Evolutionary conservation across 2,888 invertebrate species (phyloP), one percentile per base, ranked within the genome.

Genomic region (Amphipyra tragopoginis): DNA sequence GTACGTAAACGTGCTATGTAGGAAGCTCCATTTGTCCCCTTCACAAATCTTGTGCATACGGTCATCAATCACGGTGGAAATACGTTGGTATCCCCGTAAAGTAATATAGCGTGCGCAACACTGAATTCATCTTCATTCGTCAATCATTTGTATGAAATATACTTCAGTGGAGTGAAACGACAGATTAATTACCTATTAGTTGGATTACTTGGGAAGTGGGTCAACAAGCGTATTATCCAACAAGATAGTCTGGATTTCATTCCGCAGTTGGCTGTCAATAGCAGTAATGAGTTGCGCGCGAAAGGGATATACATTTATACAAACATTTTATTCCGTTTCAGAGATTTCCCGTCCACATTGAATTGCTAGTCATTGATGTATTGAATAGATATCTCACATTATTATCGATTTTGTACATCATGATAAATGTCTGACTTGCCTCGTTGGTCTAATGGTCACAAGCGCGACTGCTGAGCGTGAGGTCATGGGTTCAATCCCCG

Each of bases 131-230:
- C 66, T 75, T 65, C 57, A 64, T 64, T 59, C 49, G 67, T 71
- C 59, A 71, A 65, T 64, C 61, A 64, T 50, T 58, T 52, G 42
- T 55, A 67, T 69, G 64, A 63, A 70, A 53, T 68, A 63, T 56
- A 66, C 49, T 60, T 56, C 47, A 49, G 64, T 40, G 42, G 51
- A 77, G 65, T 55, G 77, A 71, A 72, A 71, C 67, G 70, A 67
- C 65, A 80, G 83, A 83, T 81, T 72, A 79, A 75, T 81, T 80
- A 82, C 75, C 47, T 75, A 78, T 79, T 75, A 72, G 73, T 79
- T 69, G 66, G 70, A 74, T 75, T 66, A 65, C 58, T 59, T 67
- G 49, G 45, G 60, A 88, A 84, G 75, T 84, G 76, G 86, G 86
- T 86, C 87, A 86, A 75, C 74, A 67, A 65, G 65, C 63, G 62